Evolutionary conservation across 2,113 vertebrate genomes (phyloP), one percentile per base, ranked within the genome.

Genomic region (Pongo abelii): DNA sequence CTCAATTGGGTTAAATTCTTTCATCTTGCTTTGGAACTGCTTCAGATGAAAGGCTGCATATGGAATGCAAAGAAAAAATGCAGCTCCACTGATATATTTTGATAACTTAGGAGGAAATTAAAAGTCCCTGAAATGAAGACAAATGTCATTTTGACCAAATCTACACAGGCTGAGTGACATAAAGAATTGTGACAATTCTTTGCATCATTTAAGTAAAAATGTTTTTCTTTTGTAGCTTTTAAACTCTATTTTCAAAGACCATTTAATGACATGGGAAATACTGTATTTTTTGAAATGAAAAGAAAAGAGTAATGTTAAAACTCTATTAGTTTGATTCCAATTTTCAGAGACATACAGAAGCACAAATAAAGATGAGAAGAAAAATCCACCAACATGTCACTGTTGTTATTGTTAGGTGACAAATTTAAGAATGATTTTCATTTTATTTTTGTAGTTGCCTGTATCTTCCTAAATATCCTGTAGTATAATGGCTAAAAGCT

Each of bases 371-470:
- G 35, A 75, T 52, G n/a, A 72, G 27, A 92, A 74, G 13, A 93
- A 72, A 94, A 93, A 72, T 72, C 22, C 12, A 86, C 61, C 6
- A 75, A 69, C 2, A 25, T 70, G 22, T 91, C 79, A 74, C 8
- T n/a, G 12, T 72, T 57, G 4, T 59, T 78, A 35, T n/a, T 91
- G 32, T 43, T 48, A 74, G 30, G 48, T 46, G 72, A 32, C 5
- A 93, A 67, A 89, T 89, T 78, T 94, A 74, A 83, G 59, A 20
- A 38, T 91, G 23, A 48, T 89, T 77, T 87, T 61, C 94, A 94
- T 79, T 94, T 59, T 94, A 57, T 52, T 7, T 90, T 88, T 55
- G 30, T 59, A 84, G 50, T 61, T 84, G 35, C 8, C 14, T 88
- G 1, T 85, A 70, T 75, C 27, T 89, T 74, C 55, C 46, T 32